These are phyloP conservation scores for Glaucomys volans DNA, from an alignment of 2,113 vertebrate genomes.

Conservation along the genomic window DNA sequence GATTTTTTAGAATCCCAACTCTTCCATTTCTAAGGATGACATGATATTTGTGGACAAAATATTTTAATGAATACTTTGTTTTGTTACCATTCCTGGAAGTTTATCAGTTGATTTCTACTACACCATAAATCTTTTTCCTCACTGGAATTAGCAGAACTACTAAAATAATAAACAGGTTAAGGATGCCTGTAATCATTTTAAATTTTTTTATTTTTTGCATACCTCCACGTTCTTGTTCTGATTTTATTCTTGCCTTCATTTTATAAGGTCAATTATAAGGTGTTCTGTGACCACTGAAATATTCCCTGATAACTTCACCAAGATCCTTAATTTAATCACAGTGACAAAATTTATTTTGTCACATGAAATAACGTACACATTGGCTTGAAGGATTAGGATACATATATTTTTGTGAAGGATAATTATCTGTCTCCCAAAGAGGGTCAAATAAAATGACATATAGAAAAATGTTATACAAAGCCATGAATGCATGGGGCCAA, in stretches of 20 bases:
- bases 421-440: neutral
- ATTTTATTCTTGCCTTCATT: neutral
- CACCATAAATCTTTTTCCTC: neutral
- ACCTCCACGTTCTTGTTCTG: neutral
- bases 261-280: neutral
- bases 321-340: neutral
- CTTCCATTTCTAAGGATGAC: neutral
- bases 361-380: neutral
- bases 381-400: neutral
- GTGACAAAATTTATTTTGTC: neutral
- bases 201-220: neutral
- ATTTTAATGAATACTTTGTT: neutral
- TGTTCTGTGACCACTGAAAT: neutral
- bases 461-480: neutral
- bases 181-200: neutral
- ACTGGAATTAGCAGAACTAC: neutral
- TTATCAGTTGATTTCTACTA: neutral
- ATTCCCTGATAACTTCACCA: neutral
- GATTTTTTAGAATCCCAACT: neutral
- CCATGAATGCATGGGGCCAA: neutral
- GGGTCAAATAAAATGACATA: neutral
- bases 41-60: neutral
- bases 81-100: neutral
- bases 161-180: neutral
- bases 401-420: neutral